Conservation (phyloP, 2,888 invertebrate species). For the Leptinotarsa haldemani region DNA sequence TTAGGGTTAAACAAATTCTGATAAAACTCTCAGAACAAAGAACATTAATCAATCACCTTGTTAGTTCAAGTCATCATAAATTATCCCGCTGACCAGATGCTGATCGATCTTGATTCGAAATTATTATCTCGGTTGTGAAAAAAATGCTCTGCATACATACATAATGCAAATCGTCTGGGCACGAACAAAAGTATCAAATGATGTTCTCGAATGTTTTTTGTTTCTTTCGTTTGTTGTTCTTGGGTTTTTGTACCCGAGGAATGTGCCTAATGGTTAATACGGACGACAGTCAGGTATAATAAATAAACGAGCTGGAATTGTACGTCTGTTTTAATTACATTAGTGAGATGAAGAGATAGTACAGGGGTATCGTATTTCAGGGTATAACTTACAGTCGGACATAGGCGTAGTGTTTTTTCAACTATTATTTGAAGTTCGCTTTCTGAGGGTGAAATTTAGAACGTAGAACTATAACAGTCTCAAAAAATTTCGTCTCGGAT, state of each 20-base stretch:
- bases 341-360: slow-evolving; percentile 63
- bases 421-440: too few relatives aligned
- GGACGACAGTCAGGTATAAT: slow-evolving; percentile 56
- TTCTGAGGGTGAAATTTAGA: too few relatives aligned
- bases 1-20: background rate
- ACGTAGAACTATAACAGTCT: too few relatives aligned
- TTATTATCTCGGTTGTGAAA: slow-evolving; percentile 31
- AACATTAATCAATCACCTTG: slow-evolving; percentile 10
- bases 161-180: slow-evolving; percentile 38
- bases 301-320: slow-evolving; percentile 61
- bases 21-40: slow-evolving; percentile 10
- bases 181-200: slow-evolving; percentile 41
- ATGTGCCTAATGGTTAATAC: slow-evolving; percentile 42
- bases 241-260: slow-evolving; percentile 39
- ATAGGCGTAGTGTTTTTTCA: background rate
- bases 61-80: slow-evolving; percentile 15
- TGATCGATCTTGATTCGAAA: slow-evolving; percentile 23
- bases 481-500: too few relatives aligned
- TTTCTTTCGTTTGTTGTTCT: slow-evolving; percentile 14
- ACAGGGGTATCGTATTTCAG: slow-evolving; percentile 59
- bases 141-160: slow-evolving; percentile 38
- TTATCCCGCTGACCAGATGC: slow-evolving; percentile 22
- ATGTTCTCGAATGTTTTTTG: slow-evolving; percentile 24
- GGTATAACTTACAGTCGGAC: slow-evolving; percentile 33
- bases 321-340: slow-evolving; percentile 65